phyloP scores from a whole-genome alignment of 2,113 vertebrate species.

The Edolisoma coerulescens region DNA sequence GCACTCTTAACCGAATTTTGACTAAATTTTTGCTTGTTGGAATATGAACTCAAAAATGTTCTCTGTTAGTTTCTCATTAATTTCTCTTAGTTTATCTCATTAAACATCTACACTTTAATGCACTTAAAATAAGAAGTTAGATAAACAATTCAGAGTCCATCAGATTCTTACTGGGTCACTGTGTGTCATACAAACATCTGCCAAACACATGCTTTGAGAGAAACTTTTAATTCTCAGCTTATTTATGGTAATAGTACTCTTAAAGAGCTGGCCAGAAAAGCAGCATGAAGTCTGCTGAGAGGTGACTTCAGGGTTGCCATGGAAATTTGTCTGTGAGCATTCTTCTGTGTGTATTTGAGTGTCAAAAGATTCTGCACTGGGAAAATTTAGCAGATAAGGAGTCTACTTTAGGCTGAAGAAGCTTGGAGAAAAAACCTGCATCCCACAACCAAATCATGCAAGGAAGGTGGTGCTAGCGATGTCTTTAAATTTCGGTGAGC shows the following conservation, averaged over 20 bases:
- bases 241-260: background rate
- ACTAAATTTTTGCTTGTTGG: background rate
- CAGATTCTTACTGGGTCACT: background rate
- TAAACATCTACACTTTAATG: background rate
- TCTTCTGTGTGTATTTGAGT: background rate
- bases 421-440: background rate
- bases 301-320: conserved; percentile 48
- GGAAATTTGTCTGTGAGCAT: conserved; percentile 9
- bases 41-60: background rate
- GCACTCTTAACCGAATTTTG: background rate
- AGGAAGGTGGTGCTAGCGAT: background rate
- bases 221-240: background rate
- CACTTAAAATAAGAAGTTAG: background rate
- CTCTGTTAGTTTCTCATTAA: background rate
- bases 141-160: background rate
- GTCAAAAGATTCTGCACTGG: background rate
- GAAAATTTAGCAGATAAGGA: background rate
- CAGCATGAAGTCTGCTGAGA: conserved; percentile 12
- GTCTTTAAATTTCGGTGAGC: background rate
- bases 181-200: background rate
- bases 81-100: background rate
- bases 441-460: background rate
- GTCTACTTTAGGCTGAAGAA: background rate
- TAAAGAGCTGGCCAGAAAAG: conserved; percentile 11
- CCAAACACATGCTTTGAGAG: background rate